phyloP scores from a whole-genome alignment of 2,888 invertebrate species.

The Scaptomyza tumidula region DNA sequence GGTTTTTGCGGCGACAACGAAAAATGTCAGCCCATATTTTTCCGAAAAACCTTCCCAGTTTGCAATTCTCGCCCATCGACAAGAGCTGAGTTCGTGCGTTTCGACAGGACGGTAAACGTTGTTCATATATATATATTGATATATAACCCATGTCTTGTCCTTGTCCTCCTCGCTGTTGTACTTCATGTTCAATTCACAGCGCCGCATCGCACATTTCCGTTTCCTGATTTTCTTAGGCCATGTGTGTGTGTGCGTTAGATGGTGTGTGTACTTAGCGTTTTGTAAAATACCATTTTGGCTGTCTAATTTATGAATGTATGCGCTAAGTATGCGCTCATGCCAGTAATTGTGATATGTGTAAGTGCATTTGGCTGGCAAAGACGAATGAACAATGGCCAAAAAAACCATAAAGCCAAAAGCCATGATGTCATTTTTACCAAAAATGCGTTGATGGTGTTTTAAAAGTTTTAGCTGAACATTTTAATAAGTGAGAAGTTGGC shows the following conservation, averaged over 20 bases:
- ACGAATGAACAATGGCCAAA: conserved; percentile 41
- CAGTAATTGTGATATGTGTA: conserved; percentile 69
- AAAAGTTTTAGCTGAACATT: conserved; percentile 4
- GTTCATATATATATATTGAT: conserved; percentile 47
- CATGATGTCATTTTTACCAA: conserved; percentile 62
- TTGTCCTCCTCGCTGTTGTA: conserved; percentile 42
- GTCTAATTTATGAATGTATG: conserved; percentile 72
- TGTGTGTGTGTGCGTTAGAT: conserved; percentile 6
- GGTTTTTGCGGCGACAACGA: conserved; percentile 75
- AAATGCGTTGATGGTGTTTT: not conserved
- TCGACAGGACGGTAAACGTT: conserved; percentile 35
- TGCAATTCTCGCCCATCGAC: conserved; percentile 20
- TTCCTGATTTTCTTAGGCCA: conserved; percentile 72
- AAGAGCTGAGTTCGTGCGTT: conserved; percentile 30
- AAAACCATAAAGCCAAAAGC: conserved; percentile 25
- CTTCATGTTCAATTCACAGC: conserved; percentile 79
- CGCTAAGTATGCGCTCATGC: conserved; percentile 62
- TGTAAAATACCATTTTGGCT: conserved; percentile 66
- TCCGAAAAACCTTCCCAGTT: conserved; percentile 34
- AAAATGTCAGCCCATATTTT: conserved; percentile 75
- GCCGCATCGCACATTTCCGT: conserved; percentile 74
- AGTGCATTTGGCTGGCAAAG: conserved; percentile 53
- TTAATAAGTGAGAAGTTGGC: conserved; percentile 2
- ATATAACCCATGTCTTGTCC: conserved; percentile 65
- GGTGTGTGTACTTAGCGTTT: conserved; percentile 64